phyloP scores from a whole-genome alignment of 2,888 invertebrate species.

The Hypercompe scribonia region DNA sequence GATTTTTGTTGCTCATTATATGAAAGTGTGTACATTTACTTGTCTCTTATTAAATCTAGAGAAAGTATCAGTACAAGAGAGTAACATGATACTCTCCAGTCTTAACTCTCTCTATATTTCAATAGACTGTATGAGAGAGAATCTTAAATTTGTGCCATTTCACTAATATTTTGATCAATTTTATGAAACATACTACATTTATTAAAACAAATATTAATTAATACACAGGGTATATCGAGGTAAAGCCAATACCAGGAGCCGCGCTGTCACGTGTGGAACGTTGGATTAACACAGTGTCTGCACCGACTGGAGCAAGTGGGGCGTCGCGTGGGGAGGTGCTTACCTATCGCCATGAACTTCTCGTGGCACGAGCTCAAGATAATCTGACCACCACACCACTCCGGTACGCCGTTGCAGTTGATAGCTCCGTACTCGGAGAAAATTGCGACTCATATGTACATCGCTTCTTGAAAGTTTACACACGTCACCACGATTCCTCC shows the following conservation, averaged over 20 bases:
- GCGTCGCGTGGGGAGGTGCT: constrained; percentile 64
- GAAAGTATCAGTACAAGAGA: too few species aligned
- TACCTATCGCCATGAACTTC: constrained; percentile 69
- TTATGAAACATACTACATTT: neutral
- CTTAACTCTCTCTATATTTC: neutral
- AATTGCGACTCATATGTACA: constrained; percentile 73
- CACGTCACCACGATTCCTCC: constrained; percentile 49
- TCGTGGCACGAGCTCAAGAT: constrained; percentile 59
- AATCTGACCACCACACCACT: constrained; percentile 62
- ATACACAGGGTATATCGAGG: constrained; percentile 58
- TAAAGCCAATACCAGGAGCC: neutral
- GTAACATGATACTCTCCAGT: too few species aligned
- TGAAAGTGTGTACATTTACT: neutral
- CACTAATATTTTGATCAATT: too few species aligned
- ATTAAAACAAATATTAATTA: neutral
- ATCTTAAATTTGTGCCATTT: too few species aligned
- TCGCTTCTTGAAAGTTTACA: constrained; percentile 62
- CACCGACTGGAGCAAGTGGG: constrained; percentile 60
- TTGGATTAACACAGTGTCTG: constrained; percentile 64
- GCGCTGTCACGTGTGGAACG: constrained; percentile 55
- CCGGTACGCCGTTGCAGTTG: constrained; percentile 71
- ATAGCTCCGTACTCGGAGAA: constrained; percentile 75
- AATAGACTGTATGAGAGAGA: neutral
- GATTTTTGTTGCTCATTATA: neutral
- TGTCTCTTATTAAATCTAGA: too few species aligned